phyloP scores from a whole-genome alignment of 2,113 vertebrate genomes.

The Brachionichthys hirsutus region DNA sequence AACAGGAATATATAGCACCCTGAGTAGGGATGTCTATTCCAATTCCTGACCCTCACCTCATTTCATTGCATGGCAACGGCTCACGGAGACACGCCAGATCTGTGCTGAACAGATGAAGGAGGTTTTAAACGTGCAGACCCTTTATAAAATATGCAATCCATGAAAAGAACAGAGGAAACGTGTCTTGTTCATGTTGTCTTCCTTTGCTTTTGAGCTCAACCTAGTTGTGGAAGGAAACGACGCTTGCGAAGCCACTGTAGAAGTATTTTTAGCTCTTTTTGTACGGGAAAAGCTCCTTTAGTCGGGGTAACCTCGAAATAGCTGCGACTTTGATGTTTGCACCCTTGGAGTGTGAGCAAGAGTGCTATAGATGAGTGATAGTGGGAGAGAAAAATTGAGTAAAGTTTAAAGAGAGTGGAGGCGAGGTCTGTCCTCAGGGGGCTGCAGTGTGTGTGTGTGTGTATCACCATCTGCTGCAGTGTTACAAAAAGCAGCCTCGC shows the following conservation, averaged over 20 bases:
- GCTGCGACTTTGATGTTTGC: conserved; percentile 47
- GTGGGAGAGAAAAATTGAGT: conserved; percentile 43
- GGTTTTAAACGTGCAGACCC: conserved; percentile 31
- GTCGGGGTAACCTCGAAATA: conserved; percentile 36
- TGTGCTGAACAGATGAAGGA: conserved; percentile 31
- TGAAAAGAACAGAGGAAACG: conserved; percentile 5
- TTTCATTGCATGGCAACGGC: conserved; percentile 50
- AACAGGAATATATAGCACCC: conserved; percentile 35
- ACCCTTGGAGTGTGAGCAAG: conserved; percentile 15
- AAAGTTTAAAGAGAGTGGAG: conserved; percentile 56
- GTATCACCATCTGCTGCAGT: conserved; percentile 67
- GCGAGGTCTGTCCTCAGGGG: conserved; percentile 55
- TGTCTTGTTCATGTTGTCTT: conserved; percentile 2
- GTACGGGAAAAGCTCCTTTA: conserved; percentile 6
- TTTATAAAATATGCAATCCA: too few relatives aligned
- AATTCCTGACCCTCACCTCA: conserved; percentile 41
- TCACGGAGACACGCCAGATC: conserved; percentile 40
- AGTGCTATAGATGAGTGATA: conserved; percentile 33
- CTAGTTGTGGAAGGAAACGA: conserved; percentile 28
- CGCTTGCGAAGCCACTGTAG: conserved; percentile 41
- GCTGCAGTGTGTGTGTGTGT: conserved; percentile 39
- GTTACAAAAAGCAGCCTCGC: conserved; percentile 57
- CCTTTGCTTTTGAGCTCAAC: conserved; percentile 25
- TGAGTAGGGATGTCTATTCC: conserved; percentile 65
- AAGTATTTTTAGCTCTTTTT: conserved; percentile 43